Evolutionary conservation across 2,113 vertebrate genomes (phyloP), one percentile per base, ranked within the genome.

Genomic region (Spea bombifrons): DNA sequence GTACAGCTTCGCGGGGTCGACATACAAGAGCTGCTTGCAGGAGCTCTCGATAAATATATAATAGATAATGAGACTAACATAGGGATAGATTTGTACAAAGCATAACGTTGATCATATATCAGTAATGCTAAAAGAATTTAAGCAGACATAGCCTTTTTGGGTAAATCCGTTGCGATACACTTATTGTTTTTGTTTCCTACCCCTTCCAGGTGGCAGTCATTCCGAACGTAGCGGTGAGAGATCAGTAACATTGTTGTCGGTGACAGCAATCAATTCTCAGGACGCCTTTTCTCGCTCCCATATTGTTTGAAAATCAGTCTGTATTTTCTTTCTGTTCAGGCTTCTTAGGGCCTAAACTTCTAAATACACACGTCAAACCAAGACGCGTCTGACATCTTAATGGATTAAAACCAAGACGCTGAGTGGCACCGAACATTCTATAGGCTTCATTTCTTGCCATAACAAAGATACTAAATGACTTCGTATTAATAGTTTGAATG

Each of bases 191-290:
- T 30, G 30, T 30, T 30, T 30, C 30, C 30, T 30, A 76, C 64
- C 55, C 65, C 75, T 67, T 76, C 65, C 75, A 76, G 65, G 64
- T 67, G 53, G 69, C n/a, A 48, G 66, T 57, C 69, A 61, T 55
- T 76, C 53, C 16, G 15, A n/a, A 17, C n/a, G 43, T 17, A 61
- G 67, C 75, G 7, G 30, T 30, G 30, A 61, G 53, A 69, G 57
- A 69, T 76, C 43, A 48, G 52, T 69, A 69, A 69, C 15, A 76
- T 76, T 59, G 66, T 67, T 76, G 65, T 12, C 63, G 53, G 63
- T 75, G 73, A 75, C 49, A 53, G 52, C 30, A 30, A 30, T 30
- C 30, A 30, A 30, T 30, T 30, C 30, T 30, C 30, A 57, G 66
- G 53, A 47, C 15, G 8, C 10, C 12, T 16, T 52, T 44, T 6